These are phyloP conservation scores for Corythornis vintsioides DNA, from an alignment of 2,113 vertebrate species.

Conservation along the genomic window DNA sequence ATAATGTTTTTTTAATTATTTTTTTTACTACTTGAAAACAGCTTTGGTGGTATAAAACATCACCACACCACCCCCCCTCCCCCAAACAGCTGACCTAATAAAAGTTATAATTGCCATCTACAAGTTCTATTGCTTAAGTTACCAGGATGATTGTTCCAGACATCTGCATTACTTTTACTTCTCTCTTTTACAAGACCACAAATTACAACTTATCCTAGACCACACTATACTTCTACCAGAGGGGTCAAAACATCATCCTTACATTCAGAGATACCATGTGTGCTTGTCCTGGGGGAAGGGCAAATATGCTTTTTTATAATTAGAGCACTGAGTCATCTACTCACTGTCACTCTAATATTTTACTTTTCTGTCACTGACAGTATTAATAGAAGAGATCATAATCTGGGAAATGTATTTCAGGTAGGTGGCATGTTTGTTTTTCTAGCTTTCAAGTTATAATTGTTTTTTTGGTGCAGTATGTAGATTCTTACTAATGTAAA, in stretches of 20 bases:
- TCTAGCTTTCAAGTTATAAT: not conserved
- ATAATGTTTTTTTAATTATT: not conserved
- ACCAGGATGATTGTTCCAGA: not conserved
- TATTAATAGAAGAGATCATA: not conserved
- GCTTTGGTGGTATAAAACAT: not conserved
- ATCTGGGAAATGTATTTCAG: not conserved
- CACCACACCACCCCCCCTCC: too few species aligned
- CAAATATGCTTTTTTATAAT: not conserved
- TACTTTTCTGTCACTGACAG: not conserved
- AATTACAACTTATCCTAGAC: not conserved
- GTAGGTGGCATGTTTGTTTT: not conserved
- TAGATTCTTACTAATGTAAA: not conserved
- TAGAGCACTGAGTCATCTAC: not conserved
- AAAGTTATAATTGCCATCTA: not conserved
- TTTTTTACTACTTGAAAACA: not conserved
- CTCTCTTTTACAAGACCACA: not conserved
- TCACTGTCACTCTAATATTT: not conserved
- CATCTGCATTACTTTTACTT: not conserved
- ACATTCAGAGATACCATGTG: not conserved
- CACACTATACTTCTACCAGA: not conserved
- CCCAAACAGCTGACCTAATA: not conserved
- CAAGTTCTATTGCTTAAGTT: not conserved
- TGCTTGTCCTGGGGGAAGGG: fast-evolving
- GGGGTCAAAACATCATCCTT: not conserved
- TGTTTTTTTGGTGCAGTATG: not conserved